These are phyloP conservation scores for Dynastes hyllus DNA, from an alignment of 2,888 invertebrate species.

Conservation along the genomic window DNA sequence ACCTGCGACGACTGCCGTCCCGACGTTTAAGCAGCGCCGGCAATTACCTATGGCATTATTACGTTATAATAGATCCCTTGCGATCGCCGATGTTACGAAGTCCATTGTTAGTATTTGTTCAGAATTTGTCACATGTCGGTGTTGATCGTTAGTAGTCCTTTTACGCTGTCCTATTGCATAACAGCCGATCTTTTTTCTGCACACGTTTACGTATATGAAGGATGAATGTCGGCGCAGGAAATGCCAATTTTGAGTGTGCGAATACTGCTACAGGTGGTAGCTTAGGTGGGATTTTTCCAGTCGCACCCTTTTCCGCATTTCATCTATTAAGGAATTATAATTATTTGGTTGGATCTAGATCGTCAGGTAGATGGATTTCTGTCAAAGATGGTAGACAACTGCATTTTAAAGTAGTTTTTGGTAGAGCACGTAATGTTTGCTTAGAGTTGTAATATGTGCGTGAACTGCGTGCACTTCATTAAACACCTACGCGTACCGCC, in stretches of 20 bases:
- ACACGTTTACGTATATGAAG: constrained; percentile 9
- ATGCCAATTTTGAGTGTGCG: constrained; percentile 62
- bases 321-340: constrained; percentile 80
- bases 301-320: constrained; percentile 76
- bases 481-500: too few relatives aligned
- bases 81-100: constrained; percentile 34
- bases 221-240: constrained; percentile 59
- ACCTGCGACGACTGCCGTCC: constrained; percentile 56
- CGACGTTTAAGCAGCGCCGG: constrained; percentile 65
- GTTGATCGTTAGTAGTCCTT: constrained; percentile 28
- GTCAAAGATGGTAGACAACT: background rate
- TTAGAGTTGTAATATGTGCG: background rate
- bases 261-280: constrained; percentile 61
- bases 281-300: constrained; percentile 63
- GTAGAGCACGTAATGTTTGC: background rate
- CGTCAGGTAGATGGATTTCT: constrained; percentile 69
- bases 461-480: too few relatives aligned
- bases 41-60: constrained; percentile 29
- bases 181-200: background rate
- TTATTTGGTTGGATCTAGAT: constrained; percentile 74
- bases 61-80: constrained; percentile 45
- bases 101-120: constrained; percentile 52
- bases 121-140: constrained; percentile 44
- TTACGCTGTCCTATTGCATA: constrained; percentile 1
- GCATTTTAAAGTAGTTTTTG: constrained; percentile 14